These are phyloP conservation scores for Alcis repandata DNA, from an alignment of 2,888 invertebrate species.

Conservation along the genomic window DNA sequence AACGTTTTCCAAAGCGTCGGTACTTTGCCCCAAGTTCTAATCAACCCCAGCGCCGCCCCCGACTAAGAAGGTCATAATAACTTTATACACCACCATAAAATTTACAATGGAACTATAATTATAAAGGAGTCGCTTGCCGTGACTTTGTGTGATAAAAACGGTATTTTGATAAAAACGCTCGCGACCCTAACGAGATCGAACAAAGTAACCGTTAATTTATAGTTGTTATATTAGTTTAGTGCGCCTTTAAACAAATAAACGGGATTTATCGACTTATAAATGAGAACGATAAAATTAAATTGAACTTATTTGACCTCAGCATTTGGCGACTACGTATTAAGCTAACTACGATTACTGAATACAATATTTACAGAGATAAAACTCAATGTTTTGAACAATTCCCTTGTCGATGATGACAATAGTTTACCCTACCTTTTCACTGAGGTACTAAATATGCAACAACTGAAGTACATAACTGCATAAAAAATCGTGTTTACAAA, in stretches of 20 bases:
- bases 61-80: constrained; percentile 48
- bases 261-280: constrained; percentile 55
- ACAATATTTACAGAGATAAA: not conserved
- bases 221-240: constrained; percentile 55
- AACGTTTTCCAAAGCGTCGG: not conserved
- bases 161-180: constrained; percentile 54
- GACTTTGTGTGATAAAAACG: constrained; percentile 63
- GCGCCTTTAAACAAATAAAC: constrained; percentile 60
- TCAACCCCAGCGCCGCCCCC: constrained; percentile 17
- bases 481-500: too few relatives aligned
- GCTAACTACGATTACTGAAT: constrained; percentile 25
- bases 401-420: not conserved
- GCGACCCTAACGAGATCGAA: constrained; percentile 50
- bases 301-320: constrained; percentile 36
- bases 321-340: constrained; percentile 28
- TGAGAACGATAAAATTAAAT: constrained; percentile 38
- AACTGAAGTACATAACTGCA: too few relatives aligned
- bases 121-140: constrained; percentile 54
- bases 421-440: too few relatives aligned
- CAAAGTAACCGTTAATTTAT: constrained; percentile 58
- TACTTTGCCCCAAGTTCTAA: constrained; percentile 1
- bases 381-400: not conserved
- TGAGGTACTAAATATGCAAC: too few relatives aligned
- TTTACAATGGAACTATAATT: constrained; percentile 53
- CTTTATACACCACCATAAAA: constrained; percentile 55